Conservation (phyloP, 2,888 invertebrate species). For the Diaperis boleti region DNA sequence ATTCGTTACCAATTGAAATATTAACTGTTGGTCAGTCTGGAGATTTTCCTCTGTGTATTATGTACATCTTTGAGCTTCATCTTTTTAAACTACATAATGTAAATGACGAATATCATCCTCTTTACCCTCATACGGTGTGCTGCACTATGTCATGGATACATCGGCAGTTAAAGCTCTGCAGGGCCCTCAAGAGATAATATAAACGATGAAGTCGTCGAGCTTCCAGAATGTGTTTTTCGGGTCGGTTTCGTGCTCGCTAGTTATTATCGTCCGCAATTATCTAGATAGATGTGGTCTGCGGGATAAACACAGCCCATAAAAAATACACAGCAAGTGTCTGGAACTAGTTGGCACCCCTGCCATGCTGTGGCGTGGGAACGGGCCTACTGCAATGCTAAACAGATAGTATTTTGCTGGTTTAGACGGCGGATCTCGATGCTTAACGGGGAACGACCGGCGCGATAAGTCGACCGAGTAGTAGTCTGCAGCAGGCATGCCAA, state of each 20-base stretch:
- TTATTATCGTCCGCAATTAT: constrained; percentile 36
- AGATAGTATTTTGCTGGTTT: constrained; percentile 44
- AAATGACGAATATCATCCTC: neutral
- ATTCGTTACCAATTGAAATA: no score
- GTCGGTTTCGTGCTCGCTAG: constrained; percentile 27
- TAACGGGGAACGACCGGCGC: constrained; percentile 35
- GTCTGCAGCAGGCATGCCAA: constrained; percentile 51
- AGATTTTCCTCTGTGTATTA: no score
- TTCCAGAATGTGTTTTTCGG: constrained; percentile 16
- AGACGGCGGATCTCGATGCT: constrained; percentile 41
- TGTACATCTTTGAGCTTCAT: no score
- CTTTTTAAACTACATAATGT: no score
- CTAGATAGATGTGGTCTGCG: constrained; percentile 36
- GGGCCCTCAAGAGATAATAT: neutral
- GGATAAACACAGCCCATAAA: constrained; percentile 39
- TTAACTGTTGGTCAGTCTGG: no score
- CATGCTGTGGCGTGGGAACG: constrained; percentile 59
- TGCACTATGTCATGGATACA: neutral
- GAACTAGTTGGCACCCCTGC: constrained; percentile 57
- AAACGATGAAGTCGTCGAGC: constrained; percentile 22
- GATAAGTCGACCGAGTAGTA: constrained; percentile 44
- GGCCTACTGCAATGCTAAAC: constrained; percentile 49
- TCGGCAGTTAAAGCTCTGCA: neutral
- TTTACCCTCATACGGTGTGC: neutral
- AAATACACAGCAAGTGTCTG: constrained; percentile 55